Base-by-base conservation (phyloP, 2,797 vertebrate genomes). In the Hypotaenidia okinawae region DNA sequence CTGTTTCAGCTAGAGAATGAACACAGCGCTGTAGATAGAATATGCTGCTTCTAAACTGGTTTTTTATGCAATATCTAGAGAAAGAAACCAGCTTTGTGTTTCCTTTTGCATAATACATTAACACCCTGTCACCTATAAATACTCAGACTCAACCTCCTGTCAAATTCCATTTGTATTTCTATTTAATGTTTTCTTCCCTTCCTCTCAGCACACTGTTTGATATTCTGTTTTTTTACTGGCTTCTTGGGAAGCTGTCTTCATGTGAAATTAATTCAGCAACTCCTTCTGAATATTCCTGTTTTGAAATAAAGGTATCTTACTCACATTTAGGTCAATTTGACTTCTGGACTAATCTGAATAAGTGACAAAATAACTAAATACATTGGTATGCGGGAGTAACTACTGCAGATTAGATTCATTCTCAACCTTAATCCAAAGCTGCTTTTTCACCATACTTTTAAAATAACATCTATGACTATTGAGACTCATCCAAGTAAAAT, bases 151-250 rank as follows among this genome's bases (percentile, higher is more conserved):
- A 93, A 33, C 64, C 57, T 90, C 37, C 62, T 84, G 87, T 90
- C 86, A 85, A 57, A 93, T 93, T 92, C 18, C 27, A 78, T 95
- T 95, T 85, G 62, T 77, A 79, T 82, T 82, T 73, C 45, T 61
- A 49, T 37, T 67, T 90, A 76, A 70, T 75, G 27, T 64, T 87
- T 89, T 68, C 45, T 87, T 90, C n/a, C 15, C 4, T 5, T 82
- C 18, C 12, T 84, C 89, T 91, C 61, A 87, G 64, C 43, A 70
- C 27, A 51, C 11, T 18, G 4, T 88, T 84, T 82, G 70, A 82
- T 70, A 33, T 8, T 70, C 55, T 21, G 17, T 3, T 51, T 76
- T 92, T 90, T 76, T 55, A 59, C 9, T 52, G 51, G 27, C 12
- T 94, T 80, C 52, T 70, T 78, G 25, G 22, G 62, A 88, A 33